Conservation (phyloP, 2,888 invertebrate genomes). For the Leuctra nigra region DNA sequence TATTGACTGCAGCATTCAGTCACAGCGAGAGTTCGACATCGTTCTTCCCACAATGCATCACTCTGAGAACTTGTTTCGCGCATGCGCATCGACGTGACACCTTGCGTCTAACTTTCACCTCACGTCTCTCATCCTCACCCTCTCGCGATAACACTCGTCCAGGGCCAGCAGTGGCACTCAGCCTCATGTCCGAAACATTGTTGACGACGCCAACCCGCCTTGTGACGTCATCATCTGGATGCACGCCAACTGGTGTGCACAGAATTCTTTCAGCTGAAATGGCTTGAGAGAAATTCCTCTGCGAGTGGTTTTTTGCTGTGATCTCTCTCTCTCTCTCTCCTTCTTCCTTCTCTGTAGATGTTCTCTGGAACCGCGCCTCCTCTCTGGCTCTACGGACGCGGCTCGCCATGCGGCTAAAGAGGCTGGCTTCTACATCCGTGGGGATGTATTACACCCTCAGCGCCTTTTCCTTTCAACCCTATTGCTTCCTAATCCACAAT, state of each 20-base stretch:
- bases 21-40: too few relatives aligned
- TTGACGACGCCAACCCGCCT: constrained; percentile 1
- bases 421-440: constrained; percentile 6
- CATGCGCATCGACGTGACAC: too few relatives aligned
- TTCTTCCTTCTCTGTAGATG: neutral
- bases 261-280: constrained; percentile 19
- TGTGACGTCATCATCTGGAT: constrained; percentile 17
- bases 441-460: constrained; percentile 15
- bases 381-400: neutral
- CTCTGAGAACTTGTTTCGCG: too few relatives aligned
- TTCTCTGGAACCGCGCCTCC: too few relatives aligned
- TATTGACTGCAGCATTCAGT: too few relatives aligned
- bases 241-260: constrained; percentile 10
- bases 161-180: too few relatives aligned
- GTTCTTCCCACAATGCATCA: too few relatives aligned
- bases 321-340: neutral
- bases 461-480: constrained; percentile 11
- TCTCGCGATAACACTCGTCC: too few relatives aligned
- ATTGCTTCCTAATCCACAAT: constrained; percentile 19
- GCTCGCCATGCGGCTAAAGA: constrained; percentile 9
- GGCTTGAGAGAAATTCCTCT: constrained; percentile 15
- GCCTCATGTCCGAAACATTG: neutral
- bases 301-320: constrained; percentile 19
- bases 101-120: too few relatives aligned
- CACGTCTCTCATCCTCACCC: too few relatives aligned